These are phyloP conservation scores for Saguinus midas DNA, from an alignment of 2,113 vertebrate species.

Conservation along the genomic window DNA sequence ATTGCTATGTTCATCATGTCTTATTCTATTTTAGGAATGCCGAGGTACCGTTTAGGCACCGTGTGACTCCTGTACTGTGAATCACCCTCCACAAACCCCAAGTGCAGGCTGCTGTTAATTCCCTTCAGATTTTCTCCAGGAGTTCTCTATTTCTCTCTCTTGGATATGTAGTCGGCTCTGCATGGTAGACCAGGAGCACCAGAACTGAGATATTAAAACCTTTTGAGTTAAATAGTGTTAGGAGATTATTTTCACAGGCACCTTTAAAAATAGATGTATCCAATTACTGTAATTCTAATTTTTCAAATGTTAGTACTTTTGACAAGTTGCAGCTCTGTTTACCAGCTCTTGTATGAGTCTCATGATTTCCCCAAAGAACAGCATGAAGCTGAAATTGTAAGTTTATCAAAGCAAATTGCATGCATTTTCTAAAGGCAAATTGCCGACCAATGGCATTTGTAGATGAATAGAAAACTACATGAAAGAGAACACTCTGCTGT, in stretches of 20 bases:
- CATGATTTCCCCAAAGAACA: slow-evolving; percentile 58
- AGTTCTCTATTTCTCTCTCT: background rate
- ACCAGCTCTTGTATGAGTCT: background rate
- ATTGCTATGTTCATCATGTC: background rate
- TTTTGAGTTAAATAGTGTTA: slow-evolving; percentile 42
- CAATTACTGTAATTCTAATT: slow-evolving; percentile 69
- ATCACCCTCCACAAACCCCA: background rate
- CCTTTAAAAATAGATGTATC: slow-evolving; percentile 63
- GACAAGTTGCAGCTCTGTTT: slow-evolving; percentile 59
- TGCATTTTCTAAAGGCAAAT: slow-evolving; percentile 71
- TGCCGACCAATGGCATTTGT: slow-evolving; percentile 59
- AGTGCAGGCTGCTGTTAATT: background rate
- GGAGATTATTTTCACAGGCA: slow-evolving; percentile 58
- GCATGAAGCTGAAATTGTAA: slow-evolving; percentile 59
- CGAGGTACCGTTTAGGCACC: background rate
- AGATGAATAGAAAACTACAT: slow-evolving; percentile 69
- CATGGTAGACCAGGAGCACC: background rate
- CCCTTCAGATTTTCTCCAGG: background rate
- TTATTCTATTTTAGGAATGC: background rate
- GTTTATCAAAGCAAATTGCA: slow-evolving; percentile 68
- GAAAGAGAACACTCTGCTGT: slow-evolving; percentile 49
- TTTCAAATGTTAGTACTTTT: slow-evolving; percentile 60
- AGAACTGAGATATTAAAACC: background rate
- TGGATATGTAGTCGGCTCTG: background rate
- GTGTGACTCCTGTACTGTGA: background rate